Percentiles rank a stretch among this genome's conserved stretches.
phyloP scores from a whole-genome alignment of 2,113 vertebrate species.

The Myxocyprinus asiaticus region DNA sequence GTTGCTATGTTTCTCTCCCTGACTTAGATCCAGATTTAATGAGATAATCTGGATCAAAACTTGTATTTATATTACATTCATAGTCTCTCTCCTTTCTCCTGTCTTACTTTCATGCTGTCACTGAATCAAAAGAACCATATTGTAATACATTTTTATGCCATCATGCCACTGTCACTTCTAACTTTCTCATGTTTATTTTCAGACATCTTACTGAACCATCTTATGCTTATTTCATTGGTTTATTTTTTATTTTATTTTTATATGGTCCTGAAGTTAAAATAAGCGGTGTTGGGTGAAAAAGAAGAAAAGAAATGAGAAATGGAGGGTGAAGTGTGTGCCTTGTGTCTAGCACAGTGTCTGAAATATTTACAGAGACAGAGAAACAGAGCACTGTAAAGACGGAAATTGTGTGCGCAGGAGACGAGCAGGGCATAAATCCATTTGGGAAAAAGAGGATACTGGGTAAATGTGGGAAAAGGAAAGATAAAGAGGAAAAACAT shows the following conservation, averaged over 20 bases:
- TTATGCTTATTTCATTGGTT: background rate
- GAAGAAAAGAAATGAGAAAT: background rate
- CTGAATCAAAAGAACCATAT: background rate
- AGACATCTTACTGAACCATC: background rate
- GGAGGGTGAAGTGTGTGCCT: constrained; percentile 6
- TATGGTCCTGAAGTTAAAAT: background rate
- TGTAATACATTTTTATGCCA: background rate
- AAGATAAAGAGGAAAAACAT: constrained; percentile 2
- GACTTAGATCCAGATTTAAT: constrained; percentile 12
- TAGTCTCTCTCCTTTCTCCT: too few species aligned
- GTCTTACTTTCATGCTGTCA: background rate
- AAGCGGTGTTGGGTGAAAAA: background rate
- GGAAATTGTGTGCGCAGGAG: background rate
- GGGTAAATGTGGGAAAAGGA: constrained; percentile 4
- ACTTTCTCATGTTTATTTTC: constrained; percentile 10
- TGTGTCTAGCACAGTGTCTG: constrained; percentile 29
- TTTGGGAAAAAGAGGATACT: constrained; percentile 9
- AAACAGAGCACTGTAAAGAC: constrained; percentile 9
- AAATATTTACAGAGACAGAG: constrained; percentile 40
- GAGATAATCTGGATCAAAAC: background rate
- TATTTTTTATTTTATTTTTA: background rate
- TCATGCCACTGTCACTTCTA: background rate
- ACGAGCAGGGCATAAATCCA: background rate
- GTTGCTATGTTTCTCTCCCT: constrained; percentile 11
- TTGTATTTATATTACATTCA: background rate